These are phyloP conservation scores for Galbula dea DNA, from an alignment of 2,113 vertebrate genomes.

Conservation along the genomic window DNA sequence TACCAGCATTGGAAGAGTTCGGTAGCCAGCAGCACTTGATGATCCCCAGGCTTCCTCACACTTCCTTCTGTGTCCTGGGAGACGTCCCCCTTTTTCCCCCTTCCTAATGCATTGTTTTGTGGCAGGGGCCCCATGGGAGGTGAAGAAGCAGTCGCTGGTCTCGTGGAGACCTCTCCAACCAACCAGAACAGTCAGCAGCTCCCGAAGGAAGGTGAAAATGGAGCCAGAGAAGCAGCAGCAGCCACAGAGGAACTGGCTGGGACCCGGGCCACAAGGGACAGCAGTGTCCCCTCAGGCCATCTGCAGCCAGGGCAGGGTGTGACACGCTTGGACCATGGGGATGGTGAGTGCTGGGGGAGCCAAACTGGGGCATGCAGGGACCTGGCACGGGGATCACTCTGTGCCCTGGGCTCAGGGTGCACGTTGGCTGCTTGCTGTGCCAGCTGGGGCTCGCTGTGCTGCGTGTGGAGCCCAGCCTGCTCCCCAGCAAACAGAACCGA, in stretches of 20 bases:
- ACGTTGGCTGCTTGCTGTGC: accelerated
- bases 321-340: neutral
- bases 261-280: neutral
- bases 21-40: neutral
- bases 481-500: accelerated
- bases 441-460: neutral
- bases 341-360: neutral
- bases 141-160: neutral
- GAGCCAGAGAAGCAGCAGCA: neutral
- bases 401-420: neutral
- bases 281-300: accelerated
- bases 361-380: accelerated
- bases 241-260: neutral
- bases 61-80: neutral
- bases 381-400: neutral
- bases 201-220: neutral
- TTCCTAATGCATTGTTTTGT: no score
- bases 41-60: neutral
- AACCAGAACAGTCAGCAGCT: accelerated
- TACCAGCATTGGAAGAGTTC: neutral
- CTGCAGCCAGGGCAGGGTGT: accelerated
- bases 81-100: neutral
- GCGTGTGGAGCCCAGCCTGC: neutral
- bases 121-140: neutral
- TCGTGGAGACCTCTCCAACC: accelerated